Conservation (phyloP, 2,113 vertebrate genomes). For the Balaenoptera acutorostrata region DNA sequence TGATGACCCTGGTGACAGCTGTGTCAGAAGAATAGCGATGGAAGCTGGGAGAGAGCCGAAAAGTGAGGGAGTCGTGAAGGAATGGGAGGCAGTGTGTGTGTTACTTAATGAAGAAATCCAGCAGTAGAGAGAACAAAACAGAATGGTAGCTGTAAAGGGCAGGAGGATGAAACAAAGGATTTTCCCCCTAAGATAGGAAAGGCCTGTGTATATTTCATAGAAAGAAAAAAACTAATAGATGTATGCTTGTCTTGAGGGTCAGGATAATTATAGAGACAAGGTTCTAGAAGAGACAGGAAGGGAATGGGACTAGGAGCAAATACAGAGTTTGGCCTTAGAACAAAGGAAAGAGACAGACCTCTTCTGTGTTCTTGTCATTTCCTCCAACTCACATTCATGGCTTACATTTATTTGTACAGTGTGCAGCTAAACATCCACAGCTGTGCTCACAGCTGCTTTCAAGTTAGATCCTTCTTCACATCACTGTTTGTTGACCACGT, state of each 20-base stretch:
- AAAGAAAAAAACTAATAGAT: neutral
- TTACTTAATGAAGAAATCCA: conserved; percentile 6
- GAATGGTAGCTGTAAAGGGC: conserved; percentile 41
- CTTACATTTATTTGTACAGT: neutral
- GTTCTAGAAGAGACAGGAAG: conserved; percentile 49
- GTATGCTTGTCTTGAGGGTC: neutral
- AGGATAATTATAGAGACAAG: conserved; percentile 35
- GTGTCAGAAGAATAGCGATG: neutral
- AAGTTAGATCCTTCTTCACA: neutral
- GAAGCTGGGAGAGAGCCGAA: neutral
- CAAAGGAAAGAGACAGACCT: conserved; percentile 46
- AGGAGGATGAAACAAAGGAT: conserved; percentile 9
- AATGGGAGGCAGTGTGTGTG: neutral
- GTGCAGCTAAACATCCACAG: neutral
- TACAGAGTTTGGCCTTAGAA: conserved; percentile 26
- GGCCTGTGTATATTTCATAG: neutral
- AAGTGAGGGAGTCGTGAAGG: neutral
- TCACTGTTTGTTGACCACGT: neutral
- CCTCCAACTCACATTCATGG: neutral
- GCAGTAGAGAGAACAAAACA: neutral
- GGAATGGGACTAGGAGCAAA: conserved; percentile 28
- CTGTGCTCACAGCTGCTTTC: neutral
- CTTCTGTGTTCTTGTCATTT: conserved; percentile 38
- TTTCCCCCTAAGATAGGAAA: conserved; percentile 1
- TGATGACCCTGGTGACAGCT: neutral